phyloP scores from a whole-genome alignment of 1,140 invertebrate genomes.

The Zophobas morio region DNA sequence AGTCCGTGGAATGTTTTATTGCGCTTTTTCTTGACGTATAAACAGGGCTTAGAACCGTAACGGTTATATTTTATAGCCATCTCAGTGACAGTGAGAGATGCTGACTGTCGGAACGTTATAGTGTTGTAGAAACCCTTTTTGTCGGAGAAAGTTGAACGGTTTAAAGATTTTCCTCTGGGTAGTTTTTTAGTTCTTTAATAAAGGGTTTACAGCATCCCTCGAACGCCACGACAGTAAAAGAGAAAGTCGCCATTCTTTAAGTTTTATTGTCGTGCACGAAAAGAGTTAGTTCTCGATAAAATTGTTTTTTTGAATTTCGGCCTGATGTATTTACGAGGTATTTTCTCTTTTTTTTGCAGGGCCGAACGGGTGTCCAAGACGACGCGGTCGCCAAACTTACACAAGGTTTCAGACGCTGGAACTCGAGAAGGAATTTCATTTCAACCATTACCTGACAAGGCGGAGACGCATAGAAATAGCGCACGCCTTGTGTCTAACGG shows the following conservation, averaged over 20 bases:
- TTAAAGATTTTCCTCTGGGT: conserved; percentile 47
- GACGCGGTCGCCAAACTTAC: conserved; percentile 96
- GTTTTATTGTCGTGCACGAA: conserved; percentile 16
- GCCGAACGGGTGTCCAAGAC: conserved; percentile 95
- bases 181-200: conserved; percentile 55
- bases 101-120: conserved; percentile 30
- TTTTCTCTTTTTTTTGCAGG: conserved; percentile 77
- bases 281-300: conserved; percentile 5
- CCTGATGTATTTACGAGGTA: conserved; percentile 5
- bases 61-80: conserved; percentile 56
- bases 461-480: conserved; percentile 97
- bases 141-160: conserved; percentile 53
- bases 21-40: conserved; percentile 52
- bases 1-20: conserved; percentile 55
- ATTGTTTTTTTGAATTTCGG: neutral
- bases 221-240: conserved; percentile 46
- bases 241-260: conserved; percentile 50
- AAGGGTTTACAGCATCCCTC: conserved; percentile 52
- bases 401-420: conserved; percentile 95
- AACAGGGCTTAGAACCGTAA: conserved; percentile 54
- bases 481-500: conserved; percentile 95
- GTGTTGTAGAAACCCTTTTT: conserved; percentile 51
- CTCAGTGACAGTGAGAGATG: conserved; percentile 48
- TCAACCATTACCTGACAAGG: conserved; percentile 97
- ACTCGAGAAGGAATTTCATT: conserved; percentile 98